phyloP scores from a whole-genome alignment of 2,797 vertebrate species.

The Onychomys torridus region DNA sequence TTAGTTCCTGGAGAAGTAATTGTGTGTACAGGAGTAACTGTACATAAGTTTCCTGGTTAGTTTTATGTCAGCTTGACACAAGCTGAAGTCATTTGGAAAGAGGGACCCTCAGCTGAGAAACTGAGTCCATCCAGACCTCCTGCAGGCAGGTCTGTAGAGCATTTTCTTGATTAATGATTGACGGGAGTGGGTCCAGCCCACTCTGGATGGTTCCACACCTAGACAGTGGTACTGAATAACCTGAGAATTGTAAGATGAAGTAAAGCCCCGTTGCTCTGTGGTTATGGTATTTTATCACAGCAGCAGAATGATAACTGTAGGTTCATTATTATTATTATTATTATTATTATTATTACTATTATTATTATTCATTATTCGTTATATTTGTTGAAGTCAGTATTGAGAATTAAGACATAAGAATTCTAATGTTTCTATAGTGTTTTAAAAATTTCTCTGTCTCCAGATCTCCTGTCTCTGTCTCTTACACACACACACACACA shows the following conservation, averaged over 20 bases:
- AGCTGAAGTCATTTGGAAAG: not conserved
- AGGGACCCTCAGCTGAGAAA: not conserved
- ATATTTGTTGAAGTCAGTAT: not conserved
- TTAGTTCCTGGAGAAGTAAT: not conserved
- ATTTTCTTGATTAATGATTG: not conserved
- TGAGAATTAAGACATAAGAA: not conserved
- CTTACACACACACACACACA: not conserved
- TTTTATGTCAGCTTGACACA: not conserved
- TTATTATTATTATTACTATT: not conserved
- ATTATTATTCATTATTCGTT: not conserved
- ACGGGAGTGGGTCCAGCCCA: not conserved
- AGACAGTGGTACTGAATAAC: too few relatives aligned
- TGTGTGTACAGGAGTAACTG: not conserved
- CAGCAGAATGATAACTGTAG: not conserved
- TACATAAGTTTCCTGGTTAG: not conserved
- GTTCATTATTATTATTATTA: not conserved
- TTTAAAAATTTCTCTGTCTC: not conserved
- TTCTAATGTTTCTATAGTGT: not conserved
- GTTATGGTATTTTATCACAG: not conserved
- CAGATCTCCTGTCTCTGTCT: not conserved
- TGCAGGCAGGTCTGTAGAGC: too few relatives aligned
- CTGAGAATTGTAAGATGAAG: not conserved
- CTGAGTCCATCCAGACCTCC: not conserved
- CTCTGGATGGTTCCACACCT: not conserved
- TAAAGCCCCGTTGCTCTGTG: not conserved